Evolutionary conservation across 2,888 invertebrate species (phyloP), one percentile per base, ranked within the genome.

Genomic region (Amblyjoppa proteus): DNA sequence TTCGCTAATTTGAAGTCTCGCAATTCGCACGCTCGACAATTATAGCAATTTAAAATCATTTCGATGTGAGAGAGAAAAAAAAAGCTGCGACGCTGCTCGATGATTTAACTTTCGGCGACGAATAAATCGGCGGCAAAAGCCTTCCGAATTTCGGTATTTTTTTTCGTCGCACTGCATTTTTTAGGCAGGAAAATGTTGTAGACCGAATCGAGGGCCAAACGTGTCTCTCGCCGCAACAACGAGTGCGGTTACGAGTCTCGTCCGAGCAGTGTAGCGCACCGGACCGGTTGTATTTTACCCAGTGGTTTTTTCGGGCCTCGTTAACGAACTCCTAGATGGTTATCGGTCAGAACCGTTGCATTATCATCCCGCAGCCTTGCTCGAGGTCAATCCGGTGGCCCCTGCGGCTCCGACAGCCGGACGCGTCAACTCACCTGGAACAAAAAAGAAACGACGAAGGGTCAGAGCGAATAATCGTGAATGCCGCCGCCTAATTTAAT

Each of bases 341-440:
- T 91, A 91, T 92, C 91, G 87, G 68, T 41, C 79, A 38, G 81
- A 84, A 11, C 78, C 85, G 87, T 86, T 89, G 91, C 89, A 90
- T 91, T 91, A 91, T 90, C 88, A 89, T 89, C 86, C 87, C 88
- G 25, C 84, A 87, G 58, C 70, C 64, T 77, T 77, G 79, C 82
- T 83, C 87, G 86, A 89, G 91, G 90, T 91, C 90, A 90, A 85
- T 74, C 82, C 64, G 81, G 83, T 83, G 77, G 81, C 83, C 77
- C 53, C 68, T 28, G 6, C 49, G 68, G 25, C 34, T 38, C 11
- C 56, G 53, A 56, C 87, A 84, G 76, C 73, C 75, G 86, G 73
- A 80, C 85, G 83, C 88, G 87, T 88, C 89, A 87, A 91, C 93
- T 93, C 90, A 93, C 93, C 93, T 93, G 92, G 83, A 93, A 90